phyloP scores from a whole-genome alignment of 2,113 vertebrate species.

The Cyprinus carpio region DNA sequence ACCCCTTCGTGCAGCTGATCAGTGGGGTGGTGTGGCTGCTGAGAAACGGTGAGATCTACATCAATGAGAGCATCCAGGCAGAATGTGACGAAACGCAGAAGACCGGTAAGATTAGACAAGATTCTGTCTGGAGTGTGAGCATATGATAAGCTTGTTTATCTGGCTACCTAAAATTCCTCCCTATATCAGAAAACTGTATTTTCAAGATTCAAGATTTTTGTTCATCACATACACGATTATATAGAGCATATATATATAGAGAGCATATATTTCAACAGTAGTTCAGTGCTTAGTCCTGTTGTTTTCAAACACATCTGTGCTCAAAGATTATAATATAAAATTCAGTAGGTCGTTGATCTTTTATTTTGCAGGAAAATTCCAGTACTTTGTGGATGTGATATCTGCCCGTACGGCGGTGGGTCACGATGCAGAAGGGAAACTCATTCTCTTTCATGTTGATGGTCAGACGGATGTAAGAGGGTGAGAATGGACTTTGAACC shows the following conservation, averaged over 20 bases:
- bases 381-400: slow-evolving; percentile 79
- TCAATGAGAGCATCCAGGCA: slow-evolving; percentile 78
- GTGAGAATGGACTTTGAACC: slow-evolving; percentile 71
- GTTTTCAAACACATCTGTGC: neutral
- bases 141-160: neutral
- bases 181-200: no score
- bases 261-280: no score
- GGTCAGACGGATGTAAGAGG: slow-evolving; percentile 85
- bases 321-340: neutral
- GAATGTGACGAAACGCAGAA: slow-evolving; percentile 84
- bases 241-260: no score
- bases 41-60: slow-evolving; percentile 82
- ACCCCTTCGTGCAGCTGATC: slow-evolving; percentile 91
- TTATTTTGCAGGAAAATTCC: slow-evolving; percentile 75
- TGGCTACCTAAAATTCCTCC: neutral
- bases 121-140: neutral
- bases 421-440: slow-evolving; percentile 80
- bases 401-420: slow-evolving; percentile 90
- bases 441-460: slow-evolving; percentile 87
- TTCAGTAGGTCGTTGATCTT: neutral
- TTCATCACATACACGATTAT: no score
- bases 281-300: neutral
- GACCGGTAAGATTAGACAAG: slow-evolving; percentile 77
- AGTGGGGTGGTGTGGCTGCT: slow-evolving; percentile 93
- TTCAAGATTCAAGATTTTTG: no score